These are phyloP conservation scores for Trichopoda pennipes DNA, from an alignment of 2,888 invertebrate species.

Conservation along the genomic window DNA sequence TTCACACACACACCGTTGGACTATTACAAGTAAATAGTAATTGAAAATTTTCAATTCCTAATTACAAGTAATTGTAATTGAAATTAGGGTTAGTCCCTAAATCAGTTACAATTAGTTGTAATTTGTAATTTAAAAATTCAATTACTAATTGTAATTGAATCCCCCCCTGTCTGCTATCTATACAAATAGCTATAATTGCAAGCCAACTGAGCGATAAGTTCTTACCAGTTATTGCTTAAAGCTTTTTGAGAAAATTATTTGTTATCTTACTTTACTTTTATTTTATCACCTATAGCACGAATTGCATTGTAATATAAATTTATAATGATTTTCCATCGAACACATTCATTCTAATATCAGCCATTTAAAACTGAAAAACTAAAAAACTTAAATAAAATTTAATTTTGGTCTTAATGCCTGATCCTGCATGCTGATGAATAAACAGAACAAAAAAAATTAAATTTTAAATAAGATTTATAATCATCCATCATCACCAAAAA, in stretches of 20 bases:
- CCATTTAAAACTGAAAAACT: conserved; percentile 24
- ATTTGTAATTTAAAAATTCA: too few relatives aligned
- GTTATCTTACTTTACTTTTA: too few relatives aligned
- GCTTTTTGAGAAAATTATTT: neutral
- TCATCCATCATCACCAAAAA: conserved; percentile 60
- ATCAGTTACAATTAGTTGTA: too few relatives aligned
- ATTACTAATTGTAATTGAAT: too few relatives aligned
- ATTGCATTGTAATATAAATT: conserved; percentile 8
- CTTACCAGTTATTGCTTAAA: neutral
- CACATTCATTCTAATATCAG: conserved; percentile 27
- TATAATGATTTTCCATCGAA: conserved; percentile 13
- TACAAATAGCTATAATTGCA: too few relatives aligned
- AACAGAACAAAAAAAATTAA: neutral
- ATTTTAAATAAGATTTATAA: conserved; percentile 56
- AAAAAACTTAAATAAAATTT: conserved; percentile 3
- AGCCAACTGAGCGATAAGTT: too few relatives aligned
- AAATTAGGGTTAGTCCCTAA: too few relatives aligned
- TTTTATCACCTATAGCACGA: conserved; percentile 12
- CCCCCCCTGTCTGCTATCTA: too few relatives aligned
- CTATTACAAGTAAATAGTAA: too few relatives aligned
- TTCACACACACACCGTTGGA: too few relatives aligned
- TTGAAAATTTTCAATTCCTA: too few relatives aligned
- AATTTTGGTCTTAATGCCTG: neutral
- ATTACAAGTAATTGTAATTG: too few relatives aligned
- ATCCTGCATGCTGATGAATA: conserved; percentile 10